Percentiles rank a stretch among this genome's conserved stretches.
These are phyloP conservation scores for Torymus aiolomorphi DNA, from an alignment of 2,888 invertebrate genomes.

Conservation along the genomic window DNA sequence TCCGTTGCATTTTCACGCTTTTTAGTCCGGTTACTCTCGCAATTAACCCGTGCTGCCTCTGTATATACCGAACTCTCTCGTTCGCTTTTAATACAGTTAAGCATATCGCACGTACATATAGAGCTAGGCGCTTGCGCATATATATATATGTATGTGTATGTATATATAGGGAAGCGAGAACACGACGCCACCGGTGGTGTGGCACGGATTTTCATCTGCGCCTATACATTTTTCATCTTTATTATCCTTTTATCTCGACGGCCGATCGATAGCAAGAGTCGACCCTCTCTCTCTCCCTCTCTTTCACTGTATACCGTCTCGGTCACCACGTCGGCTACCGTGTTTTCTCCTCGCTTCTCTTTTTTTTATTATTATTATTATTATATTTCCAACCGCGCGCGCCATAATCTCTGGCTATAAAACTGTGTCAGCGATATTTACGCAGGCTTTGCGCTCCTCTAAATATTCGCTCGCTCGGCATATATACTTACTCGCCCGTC, in stretches of 20 bases:
- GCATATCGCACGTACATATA: not conserved
- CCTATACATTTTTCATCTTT: slow-evolving; percentile 44
- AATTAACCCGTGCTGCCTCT: not conserved
- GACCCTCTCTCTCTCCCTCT: not conserved
- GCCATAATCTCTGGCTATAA: slow-evolving; percentile 19
- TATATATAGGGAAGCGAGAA: not conserved
- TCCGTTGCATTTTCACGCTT: no score
- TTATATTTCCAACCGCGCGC: slow-evolving; percentile 21
- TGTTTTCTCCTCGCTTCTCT: no score
- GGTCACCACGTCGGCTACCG: no score
- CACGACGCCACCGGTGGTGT: slow-evolving; percentile 6
- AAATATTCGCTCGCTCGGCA: slow-evolving; percentile 21
- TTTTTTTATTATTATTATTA: slow-evolving; percentile 21
- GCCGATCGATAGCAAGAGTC: slow-evolving; percentile 35
- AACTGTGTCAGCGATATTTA: slow-evolving; percentile 44
- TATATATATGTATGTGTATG: no score
- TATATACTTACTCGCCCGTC: not conserved
- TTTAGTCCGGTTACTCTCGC: no score
- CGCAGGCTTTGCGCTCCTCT: slow-evolving; percentile 15
- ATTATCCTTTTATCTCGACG: slow-evolving; percentile 40
- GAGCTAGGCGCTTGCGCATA: not conserved
- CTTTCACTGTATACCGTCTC: not conserved
- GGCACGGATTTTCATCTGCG: slow-evolving; percentile 38
- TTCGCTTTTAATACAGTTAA: not conserved
- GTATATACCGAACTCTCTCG: not conserved